Conservation (phyloP, 2,797 vertebrate species). For the Rhinophrynus dorsalis region DNA sequence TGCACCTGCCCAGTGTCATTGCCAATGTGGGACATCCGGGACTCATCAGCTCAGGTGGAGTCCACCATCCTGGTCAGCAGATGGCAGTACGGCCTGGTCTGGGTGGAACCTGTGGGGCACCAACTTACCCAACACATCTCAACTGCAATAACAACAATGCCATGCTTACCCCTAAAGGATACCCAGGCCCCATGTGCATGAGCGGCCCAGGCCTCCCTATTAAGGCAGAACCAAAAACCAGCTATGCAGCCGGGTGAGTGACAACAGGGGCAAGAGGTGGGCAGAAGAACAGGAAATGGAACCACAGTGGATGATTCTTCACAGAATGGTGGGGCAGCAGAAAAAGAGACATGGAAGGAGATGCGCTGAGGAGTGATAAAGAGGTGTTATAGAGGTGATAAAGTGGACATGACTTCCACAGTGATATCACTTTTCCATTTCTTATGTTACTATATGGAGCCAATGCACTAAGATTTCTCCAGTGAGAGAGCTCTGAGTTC, state of each 20-base stretch:
- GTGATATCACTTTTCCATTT: too few relatives aligned
- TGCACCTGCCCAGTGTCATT: slow-evolving; percentile 50
- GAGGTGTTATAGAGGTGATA: too few relatives aligned
- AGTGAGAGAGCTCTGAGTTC: too few relatives aligned
- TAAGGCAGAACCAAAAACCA: slow-evolving; percentile 90
- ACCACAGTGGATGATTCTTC: too few relatives aligned
- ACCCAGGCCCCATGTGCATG: slow-evolving; percentile 79
- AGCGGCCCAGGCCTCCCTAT: slow-evolving; percentile 75
- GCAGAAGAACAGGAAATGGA: neutral
- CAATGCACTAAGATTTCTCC: too few relatives aligned
- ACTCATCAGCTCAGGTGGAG: slow-evolving; percentile 60
- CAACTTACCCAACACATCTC: slow-evolving; percentile 62
- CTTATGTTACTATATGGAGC: too few relatives aligned
- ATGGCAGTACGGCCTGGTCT: slow-evolving; percentile 64
- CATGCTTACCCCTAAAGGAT: slow-evolving; percentile 72
- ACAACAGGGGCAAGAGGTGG: neutral
- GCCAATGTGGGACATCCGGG: slow-evolving; percentile 68
- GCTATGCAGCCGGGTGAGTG: slow-evolving; percentile 87
- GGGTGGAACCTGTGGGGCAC: slow-evolving; percentile 62
- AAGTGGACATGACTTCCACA: too few relatives aligned
- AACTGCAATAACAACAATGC: slow-evolving; percentile 79
- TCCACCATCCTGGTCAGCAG: slow-evolving; percentile 75
- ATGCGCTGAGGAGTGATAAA: too few relatives aligned
- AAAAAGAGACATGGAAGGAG: too few relatives aligned
- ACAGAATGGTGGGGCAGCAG: too few relatives aligned